A percentile compares a stretch with the other conserved stretches of the same genome.
These are phyloP conservation scores for Phaonia tiefii DNA, from an alignment of 2,888 invertebrate genomes.

Conservation along the genomic window DNA sequence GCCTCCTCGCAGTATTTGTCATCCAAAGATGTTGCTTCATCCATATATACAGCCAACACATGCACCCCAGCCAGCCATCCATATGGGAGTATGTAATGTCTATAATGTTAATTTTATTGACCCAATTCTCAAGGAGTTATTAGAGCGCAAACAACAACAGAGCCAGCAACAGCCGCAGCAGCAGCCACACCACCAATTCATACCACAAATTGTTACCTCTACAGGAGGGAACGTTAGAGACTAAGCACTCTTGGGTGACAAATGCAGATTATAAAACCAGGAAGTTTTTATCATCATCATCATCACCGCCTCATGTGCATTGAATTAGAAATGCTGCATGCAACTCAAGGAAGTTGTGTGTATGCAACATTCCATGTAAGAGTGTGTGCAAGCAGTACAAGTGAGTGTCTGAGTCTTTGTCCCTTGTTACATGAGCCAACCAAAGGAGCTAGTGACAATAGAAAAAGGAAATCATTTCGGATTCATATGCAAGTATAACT, in stretches of 20 bases:
- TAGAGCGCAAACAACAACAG: constrained; percentile 55
- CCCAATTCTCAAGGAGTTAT: constrained; percentile 66
- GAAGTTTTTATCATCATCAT: constrained; percentile 48
- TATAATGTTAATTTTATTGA: constrained; percentile 66
- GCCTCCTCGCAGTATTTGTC: constrained; percentile 59
- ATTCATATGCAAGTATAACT: constrained; percentile 28
- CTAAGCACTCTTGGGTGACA: constrained; percentile 8
- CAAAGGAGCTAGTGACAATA: neutral
- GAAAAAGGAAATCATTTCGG: constrained; percentile 54
- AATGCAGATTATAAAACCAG: constrained; percentile 47
- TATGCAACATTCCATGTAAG: neutral
- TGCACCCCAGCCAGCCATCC: neutral
- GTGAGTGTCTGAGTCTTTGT: neutral
- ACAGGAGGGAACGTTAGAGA: neutral
- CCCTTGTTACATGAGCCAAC: neutral
- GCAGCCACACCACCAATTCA: neutral
- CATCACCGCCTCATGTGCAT: constrained; percentile 1
- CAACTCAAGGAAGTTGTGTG: neutral
- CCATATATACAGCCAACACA: constrained; percentile 4
- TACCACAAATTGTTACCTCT: neutral
- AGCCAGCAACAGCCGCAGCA: neutral
- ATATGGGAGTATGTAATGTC: constrained; percentile 34
- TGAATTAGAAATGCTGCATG: constrained; percentile 13
- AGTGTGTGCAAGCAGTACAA: neutral
- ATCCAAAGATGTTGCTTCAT: constrained; percentile 50